A percentile compares a stretch with the other conserved stretches of the same genome.
Conservation (phyloP, 2,797 vertebrate species). For the Pteronotus mesoamericanus region DNA sequence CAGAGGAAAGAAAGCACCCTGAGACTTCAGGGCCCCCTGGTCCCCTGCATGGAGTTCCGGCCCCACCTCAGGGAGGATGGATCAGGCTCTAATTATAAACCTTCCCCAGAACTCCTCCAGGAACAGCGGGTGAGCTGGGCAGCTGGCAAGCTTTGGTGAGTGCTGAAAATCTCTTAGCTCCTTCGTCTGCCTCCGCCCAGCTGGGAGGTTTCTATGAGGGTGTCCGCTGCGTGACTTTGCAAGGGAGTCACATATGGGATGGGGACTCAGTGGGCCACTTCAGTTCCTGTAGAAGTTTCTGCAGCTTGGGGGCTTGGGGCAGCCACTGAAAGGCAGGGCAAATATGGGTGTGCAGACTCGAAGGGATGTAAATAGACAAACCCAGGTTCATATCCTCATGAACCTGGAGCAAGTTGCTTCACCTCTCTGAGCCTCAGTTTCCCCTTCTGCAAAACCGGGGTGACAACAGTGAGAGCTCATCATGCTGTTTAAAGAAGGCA, state of each 20-base stretch:
- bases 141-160: not conserved
- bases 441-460: not conserved
- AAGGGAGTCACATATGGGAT: not conserved
- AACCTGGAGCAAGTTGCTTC: not conserved
- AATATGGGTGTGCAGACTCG: not conserved
- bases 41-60: not conserved
- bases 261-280: not conserved
- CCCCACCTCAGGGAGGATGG: not conserved
- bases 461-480: not conserved
- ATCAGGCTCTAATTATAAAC: not conserved
- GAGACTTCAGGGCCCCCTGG: not conserved
- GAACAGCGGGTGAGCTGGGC: not conserved
- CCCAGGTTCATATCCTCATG: too few species aligned
- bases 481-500: not conserved
- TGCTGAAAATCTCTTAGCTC: not conserved
- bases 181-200: not conserved
- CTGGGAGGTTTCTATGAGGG: not conserved
- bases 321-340: not conserved
- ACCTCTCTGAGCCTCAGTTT: not conserved
- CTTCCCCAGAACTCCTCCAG: not conserved
- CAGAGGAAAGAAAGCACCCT: not conserved
- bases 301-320: not conserved
- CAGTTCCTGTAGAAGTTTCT: not conserved
- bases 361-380: not conserved
- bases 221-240: not conserved